A percentile compares a stretch with the other conserved stretches of the same genome.
These are phyloP conservation scores for Campylomormyrus tamandua DNA, from an alignment of 2,113 vertebrate genomes.

Conservation along the genomic window DNA sequence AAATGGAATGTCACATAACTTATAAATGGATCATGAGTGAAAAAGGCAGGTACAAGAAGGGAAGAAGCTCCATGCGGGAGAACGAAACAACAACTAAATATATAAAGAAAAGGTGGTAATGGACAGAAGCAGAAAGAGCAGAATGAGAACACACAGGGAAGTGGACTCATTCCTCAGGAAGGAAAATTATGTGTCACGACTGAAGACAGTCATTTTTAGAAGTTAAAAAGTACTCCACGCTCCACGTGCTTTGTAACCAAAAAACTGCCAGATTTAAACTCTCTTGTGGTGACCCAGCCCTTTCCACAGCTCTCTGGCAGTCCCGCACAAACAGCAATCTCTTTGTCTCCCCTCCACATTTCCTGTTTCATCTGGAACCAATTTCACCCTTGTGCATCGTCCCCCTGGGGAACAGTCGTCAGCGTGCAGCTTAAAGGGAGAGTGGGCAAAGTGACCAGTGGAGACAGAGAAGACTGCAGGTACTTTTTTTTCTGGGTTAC, in stretches of 20 bases:
- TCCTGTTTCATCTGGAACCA: constrained; percentile 69
- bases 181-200: neutral
- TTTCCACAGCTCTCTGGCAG: neutral
- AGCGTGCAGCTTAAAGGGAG: constrained; percentile 24
- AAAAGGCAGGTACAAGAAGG: neutral
- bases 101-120: constrained; percentile 35
- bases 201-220: neutral
- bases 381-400: constrained; percentile 60
- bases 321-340: constrained; percentile 48
- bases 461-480: neutral
- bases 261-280: neutral
- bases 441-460: neutral
- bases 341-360: constrained; percentile 59
- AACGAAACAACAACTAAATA: neutral
- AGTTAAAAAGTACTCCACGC: neutral
- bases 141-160: neutral
- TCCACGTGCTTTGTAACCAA: neutral
- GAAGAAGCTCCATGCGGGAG: neutral
- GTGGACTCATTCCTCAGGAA: constrained; percentile 14
- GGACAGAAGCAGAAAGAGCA: neutral
- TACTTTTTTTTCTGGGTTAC: neutral
- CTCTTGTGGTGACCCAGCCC: constrained; percentile 8
- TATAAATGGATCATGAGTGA: neutral
- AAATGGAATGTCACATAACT: neutral
- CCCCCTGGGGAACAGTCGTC: constrained; percentile 48